phyloP scores from a whole-genome alignment of 2,888 invertebrate genomes.

The Acanthosepion esculentum region DNA sequence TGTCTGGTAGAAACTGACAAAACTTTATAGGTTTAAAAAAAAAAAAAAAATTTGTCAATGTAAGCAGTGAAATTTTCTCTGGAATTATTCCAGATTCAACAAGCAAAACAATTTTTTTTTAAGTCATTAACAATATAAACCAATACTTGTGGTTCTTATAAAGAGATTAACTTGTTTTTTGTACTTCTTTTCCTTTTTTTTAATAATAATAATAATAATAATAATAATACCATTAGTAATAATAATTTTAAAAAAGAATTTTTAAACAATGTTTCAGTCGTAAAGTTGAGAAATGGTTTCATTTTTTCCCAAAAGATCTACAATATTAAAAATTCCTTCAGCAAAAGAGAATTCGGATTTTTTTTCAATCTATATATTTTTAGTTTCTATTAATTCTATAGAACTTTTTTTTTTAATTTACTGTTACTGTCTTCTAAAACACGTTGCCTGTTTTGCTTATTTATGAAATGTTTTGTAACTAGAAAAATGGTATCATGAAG shows the following conservation, averaged over 20 bases:
- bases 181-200: neutral
- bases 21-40: neutral
- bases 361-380: neutral
- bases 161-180: slow-evolving; percentile 33
- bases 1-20: neutral
- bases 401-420: neutral
- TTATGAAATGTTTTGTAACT: neutral
- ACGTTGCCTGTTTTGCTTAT: neutral
- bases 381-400: neutral
- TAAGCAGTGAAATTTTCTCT: neutral
- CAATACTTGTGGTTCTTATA: neutral
- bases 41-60: neutral
- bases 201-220: too few relatives aligned
- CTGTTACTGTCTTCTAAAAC: neutral
- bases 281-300: neutral
- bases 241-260: neutral
- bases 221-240: neutral
- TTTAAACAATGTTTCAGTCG: neutral
- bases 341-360: neutral
- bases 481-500: neutral
- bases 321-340: too few relatives aligned
- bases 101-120: slow-evolving; percentile 33
- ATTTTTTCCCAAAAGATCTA: neutral
- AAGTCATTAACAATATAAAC: slow-evolving; percentile 1
- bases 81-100: neutral